Conservation (phyloP, 2,113 vertebrate species). For the Rutilus rutilus region DNA sequence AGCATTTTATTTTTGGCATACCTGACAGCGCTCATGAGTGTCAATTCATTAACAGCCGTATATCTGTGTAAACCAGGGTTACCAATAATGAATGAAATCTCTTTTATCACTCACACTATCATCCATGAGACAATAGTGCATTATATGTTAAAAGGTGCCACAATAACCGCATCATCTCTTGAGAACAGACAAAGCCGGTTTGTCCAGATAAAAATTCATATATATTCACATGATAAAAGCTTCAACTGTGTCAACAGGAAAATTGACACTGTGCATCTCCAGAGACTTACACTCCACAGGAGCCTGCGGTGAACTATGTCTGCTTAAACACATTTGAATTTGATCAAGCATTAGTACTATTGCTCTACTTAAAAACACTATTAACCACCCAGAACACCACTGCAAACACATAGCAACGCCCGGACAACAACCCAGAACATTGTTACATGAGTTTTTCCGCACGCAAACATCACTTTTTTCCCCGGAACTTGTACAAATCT, state of each 20-base stretch:
- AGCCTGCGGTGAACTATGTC: not conserved
- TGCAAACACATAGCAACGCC: not conserved
- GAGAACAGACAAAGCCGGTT: constrained; percentile 55
- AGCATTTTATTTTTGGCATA: not conserved
- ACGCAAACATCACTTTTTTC: not conserved
- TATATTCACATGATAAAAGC: constrained; percentile 6
- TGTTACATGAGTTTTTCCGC: not conserved
- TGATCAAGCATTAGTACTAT: not conserved
- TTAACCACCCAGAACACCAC: not conserved
- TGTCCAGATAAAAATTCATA: not conserved
- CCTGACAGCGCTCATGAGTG: not conserved
- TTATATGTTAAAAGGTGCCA: not conserved
- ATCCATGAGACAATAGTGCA: not conserved
- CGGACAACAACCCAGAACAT: not conserved
- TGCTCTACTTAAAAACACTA: not conserved
- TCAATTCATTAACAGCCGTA: not conserved
- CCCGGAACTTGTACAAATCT: not conserved
- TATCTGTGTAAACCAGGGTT: not conserved
- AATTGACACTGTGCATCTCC: constrained; percentile 1
- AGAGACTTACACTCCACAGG: constrained; percentile 16
- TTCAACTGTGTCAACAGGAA: constrained; percentile 32
- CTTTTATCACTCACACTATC: not conserved
- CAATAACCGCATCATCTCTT: not conserved
- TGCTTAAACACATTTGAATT: not conserved
- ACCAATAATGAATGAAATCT: not conserved